Base-by-base conservation (phyloP, 2,113 vertebrate species). In the Odontesthes bonariensis region DNA sequence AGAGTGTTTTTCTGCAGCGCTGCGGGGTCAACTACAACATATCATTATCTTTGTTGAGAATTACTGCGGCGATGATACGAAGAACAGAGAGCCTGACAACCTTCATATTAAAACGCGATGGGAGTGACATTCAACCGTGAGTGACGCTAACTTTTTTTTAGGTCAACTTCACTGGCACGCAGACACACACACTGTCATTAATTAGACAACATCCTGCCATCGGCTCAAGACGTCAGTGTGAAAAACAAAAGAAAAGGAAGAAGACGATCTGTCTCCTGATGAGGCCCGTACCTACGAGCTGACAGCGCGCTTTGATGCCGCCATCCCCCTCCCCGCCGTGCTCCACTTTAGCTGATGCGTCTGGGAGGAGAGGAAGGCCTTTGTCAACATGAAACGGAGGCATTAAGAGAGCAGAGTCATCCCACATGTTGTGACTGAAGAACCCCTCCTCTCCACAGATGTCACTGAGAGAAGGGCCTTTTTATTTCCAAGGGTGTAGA, bases 241-340 rank as follows among this genome's bases (percentile, higher is more conserved):
- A 82, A 87, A 90, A 84, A 63, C 82, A 84, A 85, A 77, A 76
- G 64, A 71, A 73, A 75, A 65, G 71, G 47, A 79, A 58, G 71
- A 77, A 66, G 74, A 78, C 54, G 69, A 72, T 82, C 35, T 62
- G 61, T 86, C 81, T 84, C 75, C 83, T 86, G 86, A 92, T 80
- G 81, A 88, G 73, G 83, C 76, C 79, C 59, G 27, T 86, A 88
- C 84, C 90, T 89, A 83, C 40, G 65, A 85, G 72, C 85, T 91
- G 92, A 89, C 91, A 91, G 81, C 71, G 44, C 38, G 63, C 91
- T 89, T 92, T 92, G 85, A 92, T 86, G 87, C 83, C 35, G 46
- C 60, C 76, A 59, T 58, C 58, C 52, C 56, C 33, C 49, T 58
- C 65, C 62, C 67, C 58, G 78, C 69, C 73, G 54, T 60, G 35